Percentiles rank a stretch among this genome's conserved stretches.
phyloP scores from a whole-genome alignment of 1,140 invertebrate genomes.

The Ridgeia piscesae region DNA sequence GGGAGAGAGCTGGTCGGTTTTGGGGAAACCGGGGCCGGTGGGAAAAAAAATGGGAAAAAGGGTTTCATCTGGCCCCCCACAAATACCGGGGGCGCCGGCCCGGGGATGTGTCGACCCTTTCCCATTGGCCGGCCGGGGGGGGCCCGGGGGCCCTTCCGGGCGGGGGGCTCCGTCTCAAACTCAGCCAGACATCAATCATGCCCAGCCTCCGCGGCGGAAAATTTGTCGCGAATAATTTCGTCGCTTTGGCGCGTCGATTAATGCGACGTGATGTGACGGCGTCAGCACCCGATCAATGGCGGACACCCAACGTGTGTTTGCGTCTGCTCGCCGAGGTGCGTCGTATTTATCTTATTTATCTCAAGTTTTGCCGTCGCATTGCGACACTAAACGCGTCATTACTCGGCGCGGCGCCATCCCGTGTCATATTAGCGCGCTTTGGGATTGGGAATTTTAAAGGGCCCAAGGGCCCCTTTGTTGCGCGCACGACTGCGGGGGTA shows the following conservation, averaged over 20 bases:
- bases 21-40: no score
- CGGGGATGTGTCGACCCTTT: neutral
- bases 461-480: neutral
- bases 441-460: neutral
- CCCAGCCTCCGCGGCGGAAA: neutral
- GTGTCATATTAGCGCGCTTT: neutral
- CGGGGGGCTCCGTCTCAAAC: neutral
- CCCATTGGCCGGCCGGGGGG: neutral
- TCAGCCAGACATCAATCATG: neutral
- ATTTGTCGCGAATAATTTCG: neutral
- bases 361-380: neutral
- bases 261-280: neutral
- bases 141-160: no score
- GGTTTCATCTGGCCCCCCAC: no score
- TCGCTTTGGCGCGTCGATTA: neutral
- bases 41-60: no score
- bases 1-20: no score
- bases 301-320: neutral
- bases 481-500: neutral
- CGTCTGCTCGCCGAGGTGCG: neutral
- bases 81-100: no score
- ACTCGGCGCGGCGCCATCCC: neutral
- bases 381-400: neutral
- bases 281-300: neutral
- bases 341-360: conserved; percentile 2